Base-by-base conservation (phyloP, 2,888 invertebrate species). In the Xestia ashworthii region DNA sequence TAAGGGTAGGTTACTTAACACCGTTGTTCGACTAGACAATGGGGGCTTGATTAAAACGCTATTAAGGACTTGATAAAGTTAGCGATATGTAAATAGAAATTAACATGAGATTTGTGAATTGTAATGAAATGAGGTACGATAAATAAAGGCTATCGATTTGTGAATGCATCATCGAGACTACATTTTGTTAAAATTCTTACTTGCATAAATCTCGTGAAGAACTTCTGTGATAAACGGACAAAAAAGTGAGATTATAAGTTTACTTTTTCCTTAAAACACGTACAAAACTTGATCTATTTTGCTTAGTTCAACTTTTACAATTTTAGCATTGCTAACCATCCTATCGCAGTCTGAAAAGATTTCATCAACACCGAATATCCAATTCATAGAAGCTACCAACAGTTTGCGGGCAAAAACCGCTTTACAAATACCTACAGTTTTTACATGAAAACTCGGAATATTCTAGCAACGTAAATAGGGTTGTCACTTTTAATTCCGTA, bases 401-500 rank as follows among this genome's bases (percentile, higher is more conserved):
- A 79, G 74, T 85, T 82, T 68, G 76, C 69, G 73, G 77, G 48
- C 55, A 71, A 75, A 80, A 84, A 80, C 80, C 71, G 50, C 72
- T 22, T 32, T 44, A 71, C 70, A 73, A 80, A 81, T 78, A 68
- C 73, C 16, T 76, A 68, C 73, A 9, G 64, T 76, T 84, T 76
- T 76, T 76, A 71, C 68, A 77, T 50, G 41, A 78, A 64, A 71
- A 74, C 65, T 79, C 58, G 50, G 50, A 84, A 88, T 82, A 88
- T 84, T 88, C 70, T 71, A 82, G 77, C 68, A 69, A 62, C 66
- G 48, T 62, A 53, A 74, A 64, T 75, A 87, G 83, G 85, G 81
- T 58, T 84, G 85, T 46, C 82, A 72, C 44, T 70, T 76, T 75
- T 58, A n/a, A 25, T 48, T 16, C 11, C 19, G 46, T 38, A 70